Evolutionary conservation across 2,888 invertebrate genomes (phyloP), one percentile per base, ranked within the genome.

Genomic region (Philereme vetulata): DNA sequence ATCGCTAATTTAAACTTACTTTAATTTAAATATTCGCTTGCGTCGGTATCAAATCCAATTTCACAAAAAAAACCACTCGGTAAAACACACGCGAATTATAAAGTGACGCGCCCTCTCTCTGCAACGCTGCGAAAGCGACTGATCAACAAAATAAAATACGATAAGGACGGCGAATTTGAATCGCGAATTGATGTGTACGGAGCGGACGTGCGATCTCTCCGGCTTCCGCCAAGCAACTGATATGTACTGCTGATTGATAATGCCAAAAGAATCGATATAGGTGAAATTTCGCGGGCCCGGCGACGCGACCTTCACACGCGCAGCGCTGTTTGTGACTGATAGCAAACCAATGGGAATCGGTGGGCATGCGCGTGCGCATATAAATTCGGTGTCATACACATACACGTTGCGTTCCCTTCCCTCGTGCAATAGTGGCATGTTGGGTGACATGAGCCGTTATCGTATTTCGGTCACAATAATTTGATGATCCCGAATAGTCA

Each of bases 371-470:
- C 68, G 49, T 53, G 75, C 79, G 81, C 80, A 75, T 71, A 71
- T 71, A 71, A 56, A 62, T 68, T 65, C 67, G 46, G 45, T 65
- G 67, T 63, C 65, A 65, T 36, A 56, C 53, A 51, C 65, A 65
- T 36, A 56, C 53, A 51, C 50, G 57, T 54, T 67, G 64, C 67
- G 74, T 68, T 72, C 70, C 71, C 69, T 69, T 74, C 65, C 68
- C 68, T 65, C 74, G 72, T 76, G 75, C 55, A 65, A 43, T 49
- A 53, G 55, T 50, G 51, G 55, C 64, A 67, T 78, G 80, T 72
- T 72, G 67, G 70, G 73, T 76, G n/a, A 76, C 80, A 77, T 77
- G 81, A 68, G 75, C 77, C 74, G 77, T 77, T 81, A 81, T 81
- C 81, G 64, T 44, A 62, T 60, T 74, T 67, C 67, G 45, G 60